Evolutionary conservation across 2,797 vertebrate species (phyloP).

Genomic region (Choloepus didactylus): DNA sequence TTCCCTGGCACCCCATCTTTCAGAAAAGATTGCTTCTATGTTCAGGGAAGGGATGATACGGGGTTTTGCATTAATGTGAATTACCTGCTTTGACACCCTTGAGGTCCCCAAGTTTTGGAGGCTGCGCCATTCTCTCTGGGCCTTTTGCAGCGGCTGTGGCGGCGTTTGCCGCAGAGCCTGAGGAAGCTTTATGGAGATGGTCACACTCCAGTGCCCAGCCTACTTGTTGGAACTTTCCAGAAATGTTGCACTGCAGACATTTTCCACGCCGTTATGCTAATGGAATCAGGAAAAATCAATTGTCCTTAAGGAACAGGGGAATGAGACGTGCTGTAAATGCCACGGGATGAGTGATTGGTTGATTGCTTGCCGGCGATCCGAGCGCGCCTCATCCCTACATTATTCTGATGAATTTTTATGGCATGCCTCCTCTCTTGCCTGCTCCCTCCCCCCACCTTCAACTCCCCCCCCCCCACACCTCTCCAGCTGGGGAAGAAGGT

Average conservation of each 20-base stretch:
- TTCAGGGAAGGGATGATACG: slow-evolving; percentile 22
- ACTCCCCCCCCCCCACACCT: not conserved
- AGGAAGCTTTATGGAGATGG: slow-evolving; percentile 90
- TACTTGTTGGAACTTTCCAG: slow-evolving; percentile 93
- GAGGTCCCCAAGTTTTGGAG: slow-evolving; percentile 64
- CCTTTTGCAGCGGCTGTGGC: slow-evolving; percentile 66
- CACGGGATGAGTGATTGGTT: slow-evolving; percentile 94
- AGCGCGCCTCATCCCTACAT: slow-evolving; percentile 91
- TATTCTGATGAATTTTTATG: slow-evolving; percentile 95
- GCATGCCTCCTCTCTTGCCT: slow-evolving; percentile 88
- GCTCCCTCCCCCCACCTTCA: slow-evolving; percentile 81
- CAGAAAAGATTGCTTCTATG: slow-evolving; percentile 4
- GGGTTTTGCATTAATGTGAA: not conserved
- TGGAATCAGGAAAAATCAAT: slow-evolving; percentile 95
- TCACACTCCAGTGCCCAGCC: slow-evolving; percentile 91
- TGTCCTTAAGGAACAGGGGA: slow-evolving; percentile 96
- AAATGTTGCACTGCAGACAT: slow-evolving; percentile 94
- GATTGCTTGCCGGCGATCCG: slow-evolving; percentile 91
- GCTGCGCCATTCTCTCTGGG: slow-evolving; percentile 43
- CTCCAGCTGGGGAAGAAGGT: slow-evolving; percentile 90
- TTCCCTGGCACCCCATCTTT: not conserved
- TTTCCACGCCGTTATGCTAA: slow-evolving; percentile 94
- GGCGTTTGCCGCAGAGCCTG: slow-evolving; percentile 84
- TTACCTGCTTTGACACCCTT: slow-evolving; percentile 46
- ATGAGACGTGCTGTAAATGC: slow-evolving; percentile 96